Base-by-base conservation (phyloP, 2,113 vertebrate species). In the Engraulis encrasicolus region DNA sequence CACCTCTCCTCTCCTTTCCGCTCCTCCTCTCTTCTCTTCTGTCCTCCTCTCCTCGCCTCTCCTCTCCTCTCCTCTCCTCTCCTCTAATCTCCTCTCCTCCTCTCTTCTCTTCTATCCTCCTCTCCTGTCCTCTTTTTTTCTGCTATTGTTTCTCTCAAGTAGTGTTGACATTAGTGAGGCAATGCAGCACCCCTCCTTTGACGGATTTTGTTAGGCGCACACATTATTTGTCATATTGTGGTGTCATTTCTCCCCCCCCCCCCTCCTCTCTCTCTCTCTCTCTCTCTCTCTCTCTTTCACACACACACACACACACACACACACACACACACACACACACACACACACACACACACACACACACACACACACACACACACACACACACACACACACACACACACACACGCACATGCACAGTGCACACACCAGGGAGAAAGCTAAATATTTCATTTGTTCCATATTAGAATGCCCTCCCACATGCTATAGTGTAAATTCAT, bases 401-500 rank as follows among this genome's bases (percentile, higher is more conserved):
- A 48, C 50, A 11, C n/a, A n/a, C n/a, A n/a, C n/a, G n/a, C n/a
- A n/a, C n/a, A n/a, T n/a, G n/a, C n/a, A n/a, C n/a, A n/a, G n/a
- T n/a, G n/a, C n/a, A n/a, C n/a, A n/a, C n/a, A n/a, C n/a, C n/a
- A n/a, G n/a, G n/a, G n/a, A 45, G 27, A 52, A 61, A 86, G 54
- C 80, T 66, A n/a, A 9, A 84, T 78, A 82, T 58, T 82, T 45
- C 78, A 80, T 38, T 18, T 48, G 81, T 74, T 23, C 61, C 27
- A n/a, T 61, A 61, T 61, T 61, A 61, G n/a, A 61, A 61, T 61
- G n/a, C 54, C 54, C n/a, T 11, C n/a, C 54, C n/a, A 61, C 54
- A 19, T 61, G 45, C 20, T 58, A 17, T 54, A 54, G 54, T 23
- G 54, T 61, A 61, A 61, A 61, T 61, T 61, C 54, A 61, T 61